These are phyloP conservation scores for Capitella teleta DNA, from an alignment of 1,140 invertebrate species.

Conservation along the genomic window DNA sequence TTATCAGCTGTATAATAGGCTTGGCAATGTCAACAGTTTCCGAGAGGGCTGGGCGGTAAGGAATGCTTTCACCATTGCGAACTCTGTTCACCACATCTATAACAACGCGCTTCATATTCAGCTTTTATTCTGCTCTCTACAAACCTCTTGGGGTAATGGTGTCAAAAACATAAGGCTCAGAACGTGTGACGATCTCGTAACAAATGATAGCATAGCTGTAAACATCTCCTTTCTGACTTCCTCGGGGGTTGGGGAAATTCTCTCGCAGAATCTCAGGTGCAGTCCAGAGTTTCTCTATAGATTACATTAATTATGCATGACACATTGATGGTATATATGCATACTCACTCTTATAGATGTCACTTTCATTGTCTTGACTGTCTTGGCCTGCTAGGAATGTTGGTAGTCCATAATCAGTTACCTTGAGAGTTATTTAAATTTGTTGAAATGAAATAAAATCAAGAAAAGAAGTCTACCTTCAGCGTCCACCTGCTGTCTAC, in stretches of 20 bases:
- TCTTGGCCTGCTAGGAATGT: slow-evolving; percentile 7
- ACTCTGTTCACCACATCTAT: slow-evolving; percentile 6
- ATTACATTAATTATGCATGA: too few species aligned
- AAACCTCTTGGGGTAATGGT: slow-evolving; percentile 10
- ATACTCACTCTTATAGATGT: slow-evolving; percentile 9
- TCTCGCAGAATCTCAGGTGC: slow-evolving; percentile 13
- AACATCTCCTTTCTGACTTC: slow-evolving; percentile 12
- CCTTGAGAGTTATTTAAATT: too few species aligned
- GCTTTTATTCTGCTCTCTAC: background rate
- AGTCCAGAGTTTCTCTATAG: slow-evolving; percentile 14
- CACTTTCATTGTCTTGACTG: background rate
- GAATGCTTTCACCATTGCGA: slow-evolving; percentile 1
- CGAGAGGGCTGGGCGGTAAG: slow-evolving; percentile 2
- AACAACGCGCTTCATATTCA: slow-evolving; percentile 8
- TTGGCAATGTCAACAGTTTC: too few species aligned
- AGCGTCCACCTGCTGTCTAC: slow-evolving; percentile 85
- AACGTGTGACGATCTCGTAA: slow-evolving; percentile 12
- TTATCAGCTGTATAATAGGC: too few species aligned
- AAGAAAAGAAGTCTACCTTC: too few species aligned
- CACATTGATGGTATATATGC: too few species aligned
- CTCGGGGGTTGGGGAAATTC: slow-evolving; percentile 7
- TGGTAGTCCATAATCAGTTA: slow-evolving; percentile 13
- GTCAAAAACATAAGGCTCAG: slow-evolving; percentile 12
- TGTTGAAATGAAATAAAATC: too few species aligned
- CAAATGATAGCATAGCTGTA: slow-evolving; percentile 13